Conservation (phyloP, 2,113 vertebrate species). For the Mugil cephalus region DNA sequence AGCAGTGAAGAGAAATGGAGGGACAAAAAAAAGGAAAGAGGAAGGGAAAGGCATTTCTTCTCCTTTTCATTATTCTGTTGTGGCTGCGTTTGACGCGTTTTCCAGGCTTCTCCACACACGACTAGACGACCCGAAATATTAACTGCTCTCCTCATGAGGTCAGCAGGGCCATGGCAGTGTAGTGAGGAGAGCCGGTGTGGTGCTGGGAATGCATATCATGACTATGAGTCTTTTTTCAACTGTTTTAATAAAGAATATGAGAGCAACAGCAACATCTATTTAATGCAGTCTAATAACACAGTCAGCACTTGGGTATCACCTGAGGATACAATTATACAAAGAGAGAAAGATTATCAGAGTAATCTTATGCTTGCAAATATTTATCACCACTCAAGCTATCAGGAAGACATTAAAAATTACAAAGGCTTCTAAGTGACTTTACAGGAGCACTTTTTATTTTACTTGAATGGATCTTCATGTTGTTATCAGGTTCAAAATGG, state of each 20-base stretch:
- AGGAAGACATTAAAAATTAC: constrained; percentile 7
- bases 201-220: constrained; percentile 6
- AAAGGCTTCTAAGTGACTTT: constrained; percentile 10
- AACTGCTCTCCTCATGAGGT: constrained; percentile 33
- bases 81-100: neutral
- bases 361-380: constrained; percentile 39
- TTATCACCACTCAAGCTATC: constrained; percentile 16
- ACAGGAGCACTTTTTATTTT: constrained; percentile 12
- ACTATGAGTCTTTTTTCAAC: neutral
- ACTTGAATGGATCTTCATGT: neutral
- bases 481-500: constrained; percentile 16
- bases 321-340: constrained; percentile 30
- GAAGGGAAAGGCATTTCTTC: constrained; percentile 9
- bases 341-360: constrained; percentile 18
- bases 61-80: constrained; percentile 22
- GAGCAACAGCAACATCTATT: constrained; percentile 10
- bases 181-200: neutral
- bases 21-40: constrained; percentile 17
- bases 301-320: constrained; percentile 18
- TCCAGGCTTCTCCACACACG: constrained; percentile 9
- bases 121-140: constrained; percentile 31
- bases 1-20: constrained; percentile 31
- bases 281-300: constrained; percentile 24
- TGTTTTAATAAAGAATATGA: constrained; percentile 11
- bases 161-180: constrained; percentile 13